Evolutionary conservation across 2,113 vertebrate species (phyloP), one percentile per base, ranked within the genome.

Genomic region (Aphyosemion australe): DNA sequence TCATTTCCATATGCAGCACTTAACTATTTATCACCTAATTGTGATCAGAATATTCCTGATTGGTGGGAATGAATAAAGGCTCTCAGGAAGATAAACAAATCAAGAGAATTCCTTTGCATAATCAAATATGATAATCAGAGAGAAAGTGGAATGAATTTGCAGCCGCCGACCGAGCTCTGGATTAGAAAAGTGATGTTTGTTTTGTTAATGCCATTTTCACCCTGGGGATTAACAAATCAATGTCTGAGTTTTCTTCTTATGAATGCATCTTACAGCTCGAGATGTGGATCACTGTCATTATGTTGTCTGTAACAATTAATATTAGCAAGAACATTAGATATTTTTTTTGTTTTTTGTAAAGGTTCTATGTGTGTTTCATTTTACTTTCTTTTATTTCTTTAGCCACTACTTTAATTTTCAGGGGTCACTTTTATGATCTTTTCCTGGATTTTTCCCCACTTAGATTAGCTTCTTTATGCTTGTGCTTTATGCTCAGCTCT

Each of bases 121-220:
- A 86, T 90, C 83, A 87, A 85, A 87, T 72, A 85, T 89, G 87
- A 69, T 73, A 87, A 90, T 87, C 51, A 54, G 69, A 53, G 48
- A 47, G 49, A 62, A 80, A 70, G 67, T 69, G 62, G 68, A 64
- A 76, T 78, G 63, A 79, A 76, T 84, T 61, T 20, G 58, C 9
- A 37, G 34, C 34, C 34, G 9, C 34, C 4, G 34, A 18, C 55
- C 20, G 10, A 77, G 69, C 39, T 51, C 26, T 16, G 71, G 77
- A 88, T 88, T 83, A 86, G 39, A 39, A 62, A 50, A 5, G 73
- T 54, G 55, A 54, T 10, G 55, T 73, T 59, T 71, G 72, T 54
- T 73, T 71, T 69, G 50, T 48, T n/a, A 41, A 70, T 32, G 16
- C 56, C 49, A 45, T 54, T 79, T 61, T 74, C 26, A 26, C 34